Conservation (phyloP, 2,797 vertebrate species). For the Macropus fuliginosus region DNA sequence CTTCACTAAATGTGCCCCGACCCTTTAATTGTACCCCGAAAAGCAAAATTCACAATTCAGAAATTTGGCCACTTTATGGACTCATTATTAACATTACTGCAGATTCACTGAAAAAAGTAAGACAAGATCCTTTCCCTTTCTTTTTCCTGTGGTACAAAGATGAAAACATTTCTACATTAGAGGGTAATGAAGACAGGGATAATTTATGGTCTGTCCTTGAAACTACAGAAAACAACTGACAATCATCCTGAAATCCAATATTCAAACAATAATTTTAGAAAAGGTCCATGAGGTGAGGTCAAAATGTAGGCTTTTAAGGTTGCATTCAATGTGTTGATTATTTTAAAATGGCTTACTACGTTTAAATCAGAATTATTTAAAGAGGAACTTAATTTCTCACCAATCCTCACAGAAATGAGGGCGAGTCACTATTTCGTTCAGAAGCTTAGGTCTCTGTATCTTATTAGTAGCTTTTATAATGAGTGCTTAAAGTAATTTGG, state of each 20-base stretch:
- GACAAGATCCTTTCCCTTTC: neutral
- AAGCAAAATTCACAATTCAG: neutral
- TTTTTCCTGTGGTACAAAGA: neutral
- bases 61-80: neutral
- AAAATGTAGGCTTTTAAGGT: neutral
- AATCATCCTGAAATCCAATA: neutral
- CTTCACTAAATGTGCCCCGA: neutral
- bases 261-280: neutral
- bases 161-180: neutral
- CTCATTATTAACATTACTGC: neutral
- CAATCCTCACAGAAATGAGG: neutral
- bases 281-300: neutral
- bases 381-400: conserved; percentile 4
- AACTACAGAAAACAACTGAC: neutral
- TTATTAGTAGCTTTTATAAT: neutral
- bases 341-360: neutral
- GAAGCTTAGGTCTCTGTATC: conserved; percentile 1
- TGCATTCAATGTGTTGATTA: neutral
- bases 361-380: conserved; percentile 17
- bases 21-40: neutral
- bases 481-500: neutral
- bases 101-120: neutral
- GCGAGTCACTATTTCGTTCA: neutral
- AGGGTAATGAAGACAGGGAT: neutral
- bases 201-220: neutral